Evolutionary conservation across 2,113 vertebrate species (phyloP).

Genomic region (Tringa solitaria): DNA sequence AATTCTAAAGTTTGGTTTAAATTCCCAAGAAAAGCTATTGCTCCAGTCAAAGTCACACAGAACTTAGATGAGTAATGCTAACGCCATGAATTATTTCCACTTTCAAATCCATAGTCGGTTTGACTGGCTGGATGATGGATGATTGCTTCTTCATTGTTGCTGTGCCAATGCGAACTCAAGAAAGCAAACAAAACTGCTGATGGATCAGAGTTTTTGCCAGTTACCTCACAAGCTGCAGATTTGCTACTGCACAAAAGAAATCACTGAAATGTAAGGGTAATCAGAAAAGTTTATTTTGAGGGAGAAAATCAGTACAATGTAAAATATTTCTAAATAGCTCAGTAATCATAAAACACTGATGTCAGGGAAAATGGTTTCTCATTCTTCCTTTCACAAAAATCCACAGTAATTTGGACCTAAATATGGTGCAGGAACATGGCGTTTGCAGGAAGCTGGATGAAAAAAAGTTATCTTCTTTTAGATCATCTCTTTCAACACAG

Average conservation of each 20-base stretch:
- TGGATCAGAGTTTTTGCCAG: constrained; percentile 46
- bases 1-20: neutral
- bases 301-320: constrained; percentile 61
- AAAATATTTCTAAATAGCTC: constrained; percentile 62
- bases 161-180: constrained; percentile 25
- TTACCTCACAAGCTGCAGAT: constrained; percentile 63
- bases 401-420: constrained; percentile 55
- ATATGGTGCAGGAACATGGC: constrained; percentile 20
- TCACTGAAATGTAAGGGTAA: constrained; percentile 54
- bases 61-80: neutral
- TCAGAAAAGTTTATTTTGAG: constrained; percentile 67
- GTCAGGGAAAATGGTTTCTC: constrained; percentile 53
- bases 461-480: constrained; percentile 26
- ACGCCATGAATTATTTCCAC: constrained; percentile 12
- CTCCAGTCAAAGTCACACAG: neutral
- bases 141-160: constrained; percentile 50
- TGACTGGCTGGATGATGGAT: constrained; percentile 30
- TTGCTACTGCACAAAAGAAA: constrained; percentile 56
- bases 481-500: constrained; percentile 1
- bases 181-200: constrained; percentile 58
- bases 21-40: neutral
- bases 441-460: constrained; percentile 33
- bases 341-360: constrained; percentile 60
- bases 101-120: constrained; percentile 20
- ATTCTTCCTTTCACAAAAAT: constrained; percentile 48